Evolutionary conservation across 2,113 vertebrate species (phyloP), one percentile per base, ranked within the genome.

Genomic region (Chaetorhynchus papuensis): DNA sequence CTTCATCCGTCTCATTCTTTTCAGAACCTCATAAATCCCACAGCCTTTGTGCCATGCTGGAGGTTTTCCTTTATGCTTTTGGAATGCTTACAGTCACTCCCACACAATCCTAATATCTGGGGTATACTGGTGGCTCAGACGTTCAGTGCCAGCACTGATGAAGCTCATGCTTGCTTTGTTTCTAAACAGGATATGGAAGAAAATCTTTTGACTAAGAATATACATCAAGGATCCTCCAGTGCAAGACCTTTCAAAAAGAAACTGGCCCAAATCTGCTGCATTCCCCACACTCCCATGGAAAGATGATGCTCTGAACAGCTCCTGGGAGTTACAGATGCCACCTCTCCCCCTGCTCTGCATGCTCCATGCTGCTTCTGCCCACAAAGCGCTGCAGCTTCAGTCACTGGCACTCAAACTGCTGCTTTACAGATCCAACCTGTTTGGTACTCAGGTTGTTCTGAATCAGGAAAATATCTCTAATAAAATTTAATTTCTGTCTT

Each of bases 401-500:
- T 5, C 86, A 10, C 0, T 17, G 30, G 60, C 60, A 41, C 64
- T 33, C 11, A 13, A 86, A 47, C 45, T 81, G 7, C 78, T 66
- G 65, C 96, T 94, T 92, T 54, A 22, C 17, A 86, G 35, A 83
- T 45, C 53, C 88, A 66, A 22, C 72, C 91, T 70, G 20, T 28
- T 35, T 8, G 15, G 37, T 42, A 14, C 47, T 81, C 24, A 42
- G 65, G 35, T 69, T 76, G 47, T 31, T 77, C 83, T 86, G 54
- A 83, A 69, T 27, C 66, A 65, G 63, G 56, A 93, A 87, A 87
- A 81, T 11, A 22, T 59, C 18, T 15, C 89, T 78, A 97, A 97
- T 97, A 97, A 97, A 97, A 84, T n/a, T 93, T 83, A 13, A 47
- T 78, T 92, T 92, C 96, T 95, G 80, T 63, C 94, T 96, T 96